phyloP scores from a whole-genome alignment of 1,140 invertebrate genomes.

The Scaptomyza graminum region DNA sequence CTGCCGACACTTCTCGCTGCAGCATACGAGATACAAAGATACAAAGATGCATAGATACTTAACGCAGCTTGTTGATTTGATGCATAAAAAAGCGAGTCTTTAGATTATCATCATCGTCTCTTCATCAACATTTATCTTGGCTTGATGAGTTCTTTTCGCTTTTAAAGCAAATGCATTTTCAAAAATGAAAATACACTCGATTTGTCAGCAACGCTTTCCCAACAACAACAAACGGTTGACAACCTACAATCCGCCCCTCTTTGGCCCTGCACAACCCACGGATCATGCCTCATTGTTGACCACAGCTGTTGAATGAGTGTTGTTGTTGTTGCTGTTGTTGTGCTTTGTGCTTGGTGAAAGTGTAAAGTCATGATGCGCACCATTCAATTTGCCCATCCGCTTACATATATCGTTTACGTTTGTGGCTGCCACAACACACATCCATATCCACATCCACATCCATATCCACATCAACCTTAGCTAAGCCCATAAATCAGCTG shows the following conservation, averaged over 20 bases:
- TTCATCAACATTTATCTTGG: slow-evolving; percentile 35
- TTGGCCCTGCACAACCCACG: slow-evolving; percentile 29
- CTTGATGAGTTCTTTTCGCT: slow-evolving; percentile 70
- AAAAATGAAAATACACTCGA: slow-evolving; percentile 41
- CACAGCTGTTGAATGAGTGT: slow-evolving; percentile 59
- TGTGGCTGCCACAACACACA: slow-evolving; percentile 36
- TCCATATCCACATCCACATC: slow-evolving; percentile 4
- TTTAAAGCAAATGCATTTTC: slow-evolving; percentile 61
- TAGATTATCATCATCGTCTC: slow-evolving; percentile 60
- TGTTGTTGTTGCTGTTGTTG: slow-evolving; percentile 40
- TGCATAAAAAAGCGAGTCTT: slow-evolving; percentile 41
- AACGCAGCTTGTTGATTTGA: slow-evolving; percentile 44
- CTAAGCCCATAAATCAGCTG: slow-evolving; percentile 51
- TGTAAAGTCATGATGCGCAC: slow-evolving; percentile 69
- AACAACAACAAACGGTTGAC: slow-evolving; percentile 44
- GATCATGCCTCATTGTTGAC: slow-evolving; percentile 58
- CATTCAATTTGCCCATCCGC: slow-evolving; percentile 50
- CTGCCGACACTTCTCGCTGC: slow-evolving; percentile 50
- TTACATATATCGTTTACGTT: slow-evolving; percentile 50
- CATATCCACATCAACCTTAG: neutral
- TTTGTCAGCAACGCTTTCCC: slow-evolving; percentile 50
- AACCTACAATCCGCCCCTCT: slow-evolving; percentile 35
- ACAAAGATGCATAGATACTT: slow-evolving; percentile 50
- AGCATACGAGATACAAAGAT: slow-evolving; percentile 28
- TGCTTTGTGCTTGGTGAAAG: slow-evolving; percentile 50